phyloP scores from a whole-genome alignment of 2,113 vertebrate genomes.

The Actinemys pallida region DNA sequence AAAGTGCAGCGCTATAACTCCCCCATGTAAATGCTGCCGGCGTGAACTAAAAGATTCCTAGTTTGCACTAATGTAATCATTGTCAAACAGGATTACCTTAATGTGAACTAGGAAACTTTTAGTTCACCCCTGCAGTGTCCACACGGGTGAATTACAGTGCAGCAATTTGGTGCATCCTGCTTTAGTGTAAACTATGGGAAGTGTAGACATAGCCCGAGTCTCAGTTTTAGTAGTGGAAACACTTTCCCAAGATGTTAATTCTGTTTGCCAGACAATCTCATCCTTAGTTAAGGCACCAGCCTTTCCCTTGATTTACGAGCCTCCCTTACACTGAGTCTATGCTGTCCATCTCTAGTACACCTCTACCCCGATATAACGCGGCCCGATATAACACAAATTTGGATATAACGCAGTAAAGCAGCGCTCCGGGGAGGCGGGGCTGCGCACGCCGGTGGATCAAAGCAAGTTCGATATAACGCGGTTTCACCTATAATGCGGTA shows the following conservation, averaged over 20 bases:
- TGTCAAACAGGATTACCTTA: background rate
- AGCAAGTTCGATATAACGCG: too few relatives aligned
- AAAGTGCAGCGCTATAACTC: background rate
- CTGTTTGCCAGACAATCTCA: rapidly evolving
- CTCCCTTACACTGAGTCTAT: background rate
- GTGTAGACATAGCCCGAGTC: background rate
- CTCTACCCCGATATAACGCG: too few relatives aligned
- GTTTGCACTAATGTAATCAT: background rate
- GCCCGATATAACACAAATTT: too few relatives aligned
- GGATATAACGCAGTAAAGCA: too few relatives aligned
- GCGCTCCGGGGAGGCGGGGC: too few relatives aligned
- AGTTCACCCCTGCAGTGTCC: background rate
- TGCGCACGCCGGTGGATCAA: too few relatives aligned
- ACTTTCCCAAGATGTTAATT: background rate
- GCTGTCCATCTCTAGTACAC: background rate
- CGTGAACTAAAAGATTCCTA: background rate
- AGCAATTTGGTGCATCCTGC: background rate
- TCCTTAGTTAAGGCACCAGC: background rate
- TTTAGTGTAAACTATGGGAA: background rate
- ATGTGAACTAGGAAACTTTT: background rate
- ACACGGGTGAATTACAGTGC: background rate
- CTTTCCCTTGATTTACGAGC: background rate
- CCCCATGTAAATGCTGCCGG: background rate
- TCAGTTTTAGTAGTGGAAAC: background rate
- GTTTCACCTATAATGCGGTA: too few relatives aligned